phyloP scores from a whole-genome alignment of 2,888 invertebrate species.

The Chalcosyrphus nemorum region DNA sequence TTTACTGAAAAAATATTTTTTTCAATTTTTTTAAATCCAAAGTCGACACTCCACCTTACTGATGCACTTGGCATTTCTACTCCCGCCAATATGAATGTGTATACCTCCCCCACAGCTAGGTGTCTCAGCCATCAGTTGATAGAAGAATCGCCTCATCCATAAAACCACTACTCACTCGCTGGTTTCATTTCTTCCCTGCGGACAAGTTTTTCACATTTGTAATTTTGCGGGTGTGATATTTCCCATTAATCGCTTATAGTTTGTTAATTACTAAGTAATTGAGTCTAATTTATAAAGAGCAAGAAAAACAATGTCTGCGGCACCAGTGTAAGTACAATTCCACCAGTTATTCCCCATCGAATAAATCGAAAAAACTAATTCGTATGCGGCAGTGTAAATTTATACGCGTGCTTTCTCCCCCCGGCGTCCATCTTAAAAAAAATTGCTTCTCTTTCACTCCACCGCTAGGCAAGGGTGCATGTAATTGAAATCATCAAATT shows the following conservation, averaged over 20 bases:
- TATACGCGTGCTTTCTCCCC: conserved; percentile 74
- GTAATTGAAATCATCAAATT: conserved; percentile 54
- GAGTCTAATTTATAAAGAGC: conserved; percentile 50
- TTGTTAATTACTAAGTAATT: conserved; percentile 52
- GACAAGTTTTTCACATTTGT: conserved; percentile 66
- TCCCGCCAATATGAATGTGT: background rate
- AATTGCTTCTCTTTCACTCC: conserved; percentile 51
- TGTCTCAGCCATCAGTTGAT: background rate
- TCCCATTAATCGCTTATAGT: conserved; percentile 41
- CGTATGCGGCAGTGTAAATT: conserved; percentile 49
- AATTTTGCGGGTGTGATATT: conserved; percentile 70
- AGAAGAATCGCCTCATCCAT: conserved; percentile 28
- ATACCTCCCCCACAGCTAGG: conserved; percentile 8
- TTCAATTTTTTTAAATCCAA: no score
- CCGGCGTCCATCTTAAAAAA: conserved; percentile 75
- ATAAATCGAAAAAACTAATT: conserved; percentile 42
- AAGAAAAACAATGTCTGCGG: conserved; percentile 76
- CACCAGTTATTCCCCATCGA: conserved; percentile 19
- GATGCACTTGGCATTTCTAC: background rate
- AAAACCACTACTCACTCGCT: conserved; percentile 51
- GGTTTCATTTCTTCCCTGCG: conserved; percentile 66
- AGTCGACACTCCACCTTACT: background rate
- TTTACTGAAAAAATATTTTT: no score
- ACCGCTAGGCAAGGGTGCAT: background rate
- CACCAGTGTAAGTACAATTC: conserved; percentile 76